Conservation (phyloP, 2,113 vertebrate species). For the Hippocampus barbouri region DNA sequence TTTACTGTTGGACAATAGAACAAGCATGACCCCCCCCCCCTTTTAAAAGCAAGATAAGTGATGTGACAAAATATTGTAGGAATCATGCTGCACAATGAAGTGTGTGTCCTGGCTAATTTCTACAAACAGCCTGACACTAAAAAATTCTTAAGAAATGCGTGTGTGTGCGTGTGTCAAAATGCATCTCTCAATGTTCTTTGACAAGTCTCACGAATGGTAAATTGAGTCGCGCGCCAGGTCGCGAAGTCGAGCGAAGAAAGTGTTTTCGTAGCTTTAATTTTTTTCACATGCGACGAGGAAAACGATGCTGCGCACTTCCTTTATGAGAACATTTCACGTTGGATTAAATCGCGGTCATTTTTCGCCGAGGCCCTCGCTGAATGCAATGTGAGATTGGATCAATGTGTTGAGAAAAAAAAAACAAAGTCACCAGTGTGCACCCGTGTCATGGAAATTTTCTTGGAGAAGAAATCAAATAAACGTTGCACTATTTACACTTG, state of each 20-base stretch:
- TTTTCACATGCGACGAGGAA: background rate
- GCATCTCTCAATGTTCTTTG: background rate
- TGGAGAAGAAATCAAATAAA: slow-evolving; percentile 64
- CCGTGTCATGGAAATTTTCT: slow-evolving; percentile 35
- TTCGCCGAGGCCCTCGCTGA: background rate
- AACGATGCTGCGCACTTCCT: background rate
- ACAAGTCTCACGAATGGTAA: background rate
- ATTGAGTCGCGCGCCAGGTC: too few species aligned
- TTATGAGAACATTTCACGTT: background rate
- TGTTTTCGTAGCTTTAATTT: background rate
- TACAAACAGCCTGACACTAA: background rate
- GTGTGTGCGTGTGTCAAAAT: background rate
- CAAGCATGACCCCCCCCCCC: background rate
- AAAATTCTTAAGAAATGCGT: background rate
- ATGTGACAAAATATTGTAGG: background rate
- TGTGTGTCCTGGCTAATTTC: background rate
- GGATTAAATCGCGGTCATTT: background rate
- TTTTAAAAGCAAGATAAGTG: background rate
- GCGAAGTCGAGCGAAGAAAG: background rate
- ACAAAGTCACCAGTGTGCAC: slow-evolving; percentile 34
- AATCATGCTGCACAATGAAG: background rate
- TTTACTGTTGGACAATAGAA: background rate
- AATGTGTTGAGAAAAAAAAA: background rate
- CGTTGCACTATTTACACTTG: slow-evolving; percentile 66
- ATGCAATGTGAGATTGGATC: background rate